Evolutionary conservation across 2,113 vertebrate genomes (phyloP).

Genomic region (Catharus minimus): DNA sequence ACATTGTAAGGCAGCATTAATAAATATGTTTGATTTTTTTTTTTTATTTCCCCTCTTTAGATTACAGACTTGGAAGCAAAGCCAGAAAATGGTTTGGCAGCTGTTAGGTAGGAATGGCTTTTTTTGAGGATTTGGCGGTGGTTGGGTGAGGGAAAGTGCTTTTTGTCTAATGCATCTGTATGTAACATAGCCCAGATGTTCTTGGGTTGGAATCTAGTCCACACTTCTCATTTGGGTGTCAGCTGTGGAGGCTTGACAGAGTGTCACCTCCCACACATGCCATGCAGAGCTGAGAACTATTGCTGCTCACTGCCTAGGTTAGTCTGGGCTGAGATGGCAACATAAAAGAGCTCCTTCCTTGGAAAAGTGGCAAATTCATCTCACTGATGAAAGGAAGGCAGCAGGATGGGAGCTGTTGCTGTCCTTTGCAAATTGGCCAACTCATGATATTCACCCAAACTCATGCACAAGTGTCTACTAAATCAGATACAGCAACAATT

Average conservation of each 20-base stretch:
- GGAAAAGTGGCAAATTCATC: neutral
- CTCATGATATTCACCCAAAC: rapidly evolving
- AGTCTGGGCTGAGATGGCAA: neutral
- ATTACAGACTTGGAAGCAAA: constrained; percentile 79
- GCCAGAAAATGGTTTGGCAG: constrained; percentile 78
- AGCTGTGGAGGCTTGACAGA: neutral
- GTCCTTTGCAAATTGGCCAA: neutral
- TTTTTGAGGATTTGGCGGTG: neutral
- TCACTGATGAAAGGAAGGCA: neutral
- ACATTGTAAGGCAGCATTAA: neutral
- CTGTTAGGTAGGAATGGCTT: constrained; percentile 77
- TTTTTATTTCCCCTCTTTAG: constrained; percentile 65
- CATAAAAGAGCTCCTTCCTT: neutral
- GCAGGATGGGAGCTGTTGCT: neutral
- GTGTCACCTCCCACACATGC: neutral
- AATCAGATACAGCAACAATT: neutral
- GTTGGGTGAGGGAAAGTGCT: neutral
- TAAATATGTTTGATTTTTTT: neutral
- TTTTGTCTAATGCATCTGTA: neutral
- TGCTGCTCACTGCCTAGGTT: neutral
- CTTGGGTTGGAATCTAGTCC: neutral
- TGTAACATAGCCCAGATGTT: constrained; percentile 32
- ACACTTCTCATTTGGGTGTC: neutral
- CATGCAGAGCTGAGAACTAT: neutral
- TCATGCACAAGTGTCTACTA: neutral